phyloP scores from a whole-genome alignment of 2,113 vertebrate species.

The Shinisaurus crocodilurus region DNA sequence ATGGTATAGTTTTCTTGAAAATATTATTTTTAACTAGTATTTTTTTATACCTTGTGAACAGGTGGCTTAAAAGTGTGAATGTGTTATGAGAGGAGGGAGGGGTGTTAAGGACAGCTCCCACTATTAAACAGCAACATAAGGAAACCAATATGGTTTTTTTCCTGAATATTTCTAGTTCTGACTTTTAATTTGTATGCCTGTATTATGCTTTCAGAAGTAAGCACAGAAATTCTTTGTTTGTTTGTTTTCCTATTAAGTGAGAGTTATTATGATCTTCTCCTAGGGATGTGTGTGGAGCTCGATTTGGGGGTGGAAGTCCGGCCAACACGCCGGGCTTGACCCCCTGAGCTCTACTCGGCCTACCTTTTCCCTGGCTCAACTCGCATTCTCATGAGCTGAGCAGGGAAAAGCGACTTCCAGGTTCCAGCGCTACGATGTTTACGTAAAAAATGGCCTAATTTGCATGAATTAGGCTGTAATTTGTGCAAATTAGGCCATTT shows the following conservation, averaged over 20 bases:
- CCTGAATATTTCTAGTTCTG: neutral
- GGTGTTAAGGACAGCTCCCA: neutral
- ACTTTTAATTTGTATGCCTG: neutral
- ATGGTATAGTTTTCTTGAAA: slow-evolving; percentile 56
- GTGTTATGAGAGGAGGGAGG: neutral
- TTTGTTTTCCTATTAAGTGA: neutral
- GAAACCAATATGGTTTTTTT: slow-evolving; percentile 11
- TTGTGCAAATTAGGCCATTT: too few relatives aligned
- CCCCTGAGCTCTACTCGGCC: too few relatives aligned
- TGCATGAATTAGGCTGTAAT: too few relatives aligned
- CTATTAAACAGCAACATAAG: neutral
- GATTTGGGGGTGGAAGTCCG: too few relatives aligned
- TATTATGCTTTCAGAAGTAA: neutral
- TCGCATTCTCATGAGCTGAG: too few relatives aligned
- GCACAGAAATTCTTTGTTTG: neutral
- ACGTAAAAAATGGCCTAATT: too few relatives aligned
- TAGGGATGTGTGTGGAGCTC: too few relatives aligned
- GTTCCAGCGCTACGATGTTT: too few relatives aligned
- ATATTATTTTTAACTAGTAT: slow-evolving; percentile 64
- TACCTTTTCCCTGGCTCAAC: too few relatives aligned
- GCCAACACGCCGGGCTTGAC: too few relatives aligned
- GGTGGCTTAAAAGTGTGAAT: slow-evolving; percentile 43
- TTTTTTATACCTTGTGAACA: slow-evolving; percentile 58
- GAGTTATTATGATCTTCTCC: neutral
- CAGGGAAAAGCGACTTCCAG: too few relatives aligned